phyloP scores from a whole-genome alignment of 2,113 vertebrate species.

The Oceanites oceanicus region DNA sequence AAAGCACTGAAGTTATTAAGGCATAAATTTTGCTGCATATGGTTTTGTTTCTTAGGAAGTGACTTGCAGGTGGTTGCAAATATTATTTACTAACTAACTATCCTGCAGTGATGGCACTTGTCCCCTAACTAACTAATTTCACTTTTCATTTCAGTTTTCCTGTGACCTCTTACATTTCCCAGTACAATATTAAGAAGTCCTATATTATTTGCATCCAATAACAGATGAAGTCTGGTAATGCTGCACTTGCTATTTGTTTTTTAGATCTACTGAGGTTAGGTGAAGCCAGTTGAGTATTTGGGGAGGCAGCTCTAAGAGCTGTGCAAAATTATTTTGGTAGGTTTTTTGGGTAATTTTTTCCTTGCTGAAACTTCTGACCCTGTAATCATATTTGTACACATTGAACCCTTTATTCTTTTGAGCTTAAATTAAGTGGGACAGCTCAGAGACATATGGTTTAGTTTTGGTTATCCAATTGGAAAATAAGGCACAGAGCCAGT shows the following conservation, averaged over 20 bases:
- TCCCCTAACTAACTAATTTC: not conserved
- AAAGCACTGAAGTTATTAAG: not conserved
- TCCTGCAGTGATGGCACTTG: not conserved
- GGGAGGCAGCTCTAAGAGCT: not conserved
- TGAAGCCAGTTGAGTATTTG: not conserved
- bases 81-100: not conserved
- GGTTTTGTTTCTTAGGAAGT: not conserved
- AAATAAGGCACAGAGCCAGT: not conserved
- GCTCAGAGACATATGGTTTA: not conserved
- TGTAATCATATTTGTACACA: not conserved
- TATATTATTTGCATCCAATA: not conserved
- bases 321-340: not conserved
- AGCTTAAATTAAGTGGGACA: not conserved
- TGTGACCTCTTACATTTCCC: not conserved
- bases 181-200: not conserved
- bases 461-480: not conserved
- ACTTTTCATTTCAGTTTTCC: not conserved
- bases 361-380: not conserved
- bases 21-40: not conserved
- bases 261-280: not conserved
- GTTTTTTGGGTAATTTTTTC: not conserved
- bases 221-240: not conserved
- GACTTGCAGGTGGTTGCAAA: not conserved
- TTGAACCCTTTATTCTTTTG: not conserved
- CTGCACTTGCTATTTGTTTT: not conserved